These are phyloP conservation scores for Dryobotodes eremita DNA, from an alignment of 2,888 invertebrate genomes.

Conservation along the genomic window DNA sequence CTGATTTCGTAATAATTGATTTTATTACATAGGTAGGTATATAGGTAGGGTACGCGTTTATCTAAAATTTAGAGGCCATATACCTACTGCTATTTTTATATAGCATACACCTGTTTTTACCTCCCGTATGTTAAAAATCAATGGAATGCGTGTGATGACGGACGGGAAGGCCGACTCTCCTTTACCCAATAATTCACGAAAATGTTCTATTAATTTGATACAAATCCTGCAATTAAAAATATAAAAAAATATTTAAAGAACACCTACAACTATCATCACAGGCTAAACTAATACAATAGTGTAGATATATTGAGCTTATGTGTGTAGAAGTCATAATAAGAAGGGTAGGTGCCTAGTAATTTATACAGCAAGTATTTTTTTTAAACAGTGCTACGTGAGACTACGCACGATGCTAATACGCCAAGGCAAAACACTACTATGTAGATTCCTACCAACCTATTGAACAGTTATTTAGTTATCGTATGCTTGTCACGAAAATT, in stretches of 20 bases:
- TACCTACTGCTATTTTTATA: neutral
- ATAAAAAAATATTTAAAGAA: too few species aligned
- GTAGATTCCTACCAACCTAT: neutral
- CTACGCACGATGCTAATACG: neutral
- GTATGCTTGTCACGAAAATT: slow-evolving; percentile 28
- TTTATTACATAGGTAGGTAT: neutral
- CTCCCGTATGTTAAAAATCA: neutral
- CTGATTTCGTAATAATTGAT: neutral
- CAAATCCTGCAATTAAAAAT: neutral
- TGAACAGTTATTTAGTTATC: neutral
- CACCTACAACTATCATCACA: too few species aligned
- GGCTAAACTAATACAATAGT: too few species aligned
- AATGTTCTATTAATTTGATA: neutral
- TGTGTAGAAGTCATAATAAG: neutral
- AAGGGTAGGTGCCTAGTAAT: neutral
- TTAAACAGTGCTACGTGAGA: neutral
- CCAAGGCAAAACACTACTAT: neutral
- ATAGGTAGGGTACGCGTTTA: neutral
- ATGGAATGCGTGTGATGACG: neutral
- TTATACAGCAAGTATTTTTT: too few species aligned
- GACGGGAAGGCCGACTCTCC: neutral
- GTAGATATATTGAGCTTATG: too few species aligned
- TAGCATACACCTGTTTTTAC: neutral
- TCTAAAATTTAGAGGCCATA: neutral
- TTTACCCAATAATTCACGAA: neutral